Evolutionary conservation across 2,113 vertebrate species (phyloP).

Genomic region (Lycocorax pyrrhopterus): DNA sequence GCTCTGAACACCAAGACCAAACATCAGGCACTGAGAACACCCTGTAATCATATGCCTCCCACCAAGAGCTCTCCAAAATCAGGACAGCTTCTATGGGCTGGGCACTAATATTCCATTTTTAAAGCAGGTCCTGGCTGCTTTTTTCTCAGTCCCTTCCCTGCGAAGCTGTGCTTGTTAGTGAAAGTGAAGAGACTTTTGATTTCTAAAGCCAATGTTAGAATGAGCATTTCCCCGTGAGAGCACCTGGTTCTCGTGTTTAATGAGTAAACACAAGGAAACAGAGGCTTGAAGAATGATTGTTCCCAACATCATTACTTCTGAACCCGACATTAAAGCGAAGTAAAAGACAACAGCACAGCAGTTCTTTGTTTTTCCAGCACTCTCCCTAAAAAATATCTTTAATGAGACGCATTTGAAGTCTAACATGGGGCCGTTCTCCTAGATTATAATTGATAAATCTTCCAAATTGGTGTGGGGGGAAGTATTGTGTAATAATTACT

Average conservation of each 20-base stretch:
- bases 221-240: slow-evolving; percentile 62
- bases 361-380: slow-evolving; percentile 65
- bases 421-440: slow-evolving; percentile 58
- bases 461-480: slow-evolving; percentile 48
- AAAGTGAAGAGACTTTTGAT: slow-evolving; percentile 62
- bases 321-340: slow-evolving; percentile 46
- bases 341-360: slow-evolving; percentile 68
- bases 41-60: neutral
- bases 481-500: slow-evolving; percentile 64
- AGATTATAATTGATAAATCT: slow-evolving; percentile 69
- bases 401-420: slow-evolving; percentile 67
- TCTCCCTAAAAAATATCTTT: slow-evolving; percentile 55
- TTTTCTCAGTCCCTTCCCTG: neutral
- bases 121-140: slow-evolving; percentile 21
- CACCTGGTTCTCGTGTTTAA: slow-evolving; percentile 69
- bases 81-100: neutral
- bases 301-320: slow-evolving; percentile 68
- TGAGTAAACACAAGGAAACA: slow-evolving; percentile 71
- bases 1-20: neutral
- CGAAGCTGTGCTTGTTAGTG: slow-evolving; percentile 49
- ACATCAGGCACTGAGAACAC: neutral
- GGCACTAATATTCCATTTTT: slow-evolving; percentile 36
- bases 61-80: neutral
- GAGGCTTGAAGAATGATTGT: slow-evolving; percentile 67
- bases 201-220: slow-evolving; percentile 58